Base-by-base conservation (phyloP, 2,113 vertebrate genomes). In the Elaphurus davidianus region DNA sequence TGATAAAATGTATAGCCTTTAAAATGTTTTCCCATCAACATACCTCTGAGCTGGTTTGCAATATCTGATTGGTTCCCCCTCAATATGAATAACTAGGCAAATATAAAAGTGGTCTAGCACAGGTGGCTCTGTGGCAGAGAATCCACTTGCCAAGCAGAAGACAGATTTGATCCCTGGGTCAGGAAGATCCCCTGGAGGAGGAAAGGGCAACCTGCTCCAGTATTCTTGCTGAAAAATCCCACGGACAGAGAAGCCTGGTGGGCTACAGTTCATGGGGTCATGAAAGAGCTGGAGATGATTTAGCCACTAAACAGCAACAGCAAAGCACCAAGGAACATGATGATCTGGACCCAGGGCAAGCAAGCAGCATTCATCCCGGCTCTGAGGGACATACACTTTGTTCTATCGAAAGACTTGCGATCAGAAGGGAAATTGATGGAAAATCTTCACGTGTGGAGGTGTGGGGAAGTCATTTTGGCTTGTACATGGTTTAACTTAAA, bases 371-470 rank as follows among this genome's bases (percentile, higher is more conserved):
- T 81, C 16, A 52, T 33, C 30, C 28, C 2, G 2, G 17, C 30
- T 52, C 4, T 11, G 28, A 81, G 47, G 78, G 47, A 81, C 10
- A 2, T 52, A 12, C 13, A n/a, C 78, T n/a, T 50, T 52, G 47
- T 47, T 81, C 17, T 81, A 1, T 50, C 0, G 3, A 33, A 81
- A 81, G 78, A 33, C 10, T 11, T 81, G 30, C 10, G 21, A 19
- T 81, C 30, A 3, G 30, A 33, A 81, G 78, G 30, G 30, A 50
- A 50, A n/a, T 6, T 33, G 47, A 81, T 7, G 30, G 47, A 52
- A 50, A 6, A 52, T 33, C 28, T 52, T 52, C 28, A 33, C 0
- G 0, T 33, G 45, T 11, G 1, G 9, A 81, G 43, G 45, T 33
- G 9, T 33, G 45, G 45, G 45, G 30, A 81, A 81, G 47, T 21